Evolutionary conservation across 2,888 invertebrate species (phyloP).

Genomic region (Cancer borealis): DNA sequence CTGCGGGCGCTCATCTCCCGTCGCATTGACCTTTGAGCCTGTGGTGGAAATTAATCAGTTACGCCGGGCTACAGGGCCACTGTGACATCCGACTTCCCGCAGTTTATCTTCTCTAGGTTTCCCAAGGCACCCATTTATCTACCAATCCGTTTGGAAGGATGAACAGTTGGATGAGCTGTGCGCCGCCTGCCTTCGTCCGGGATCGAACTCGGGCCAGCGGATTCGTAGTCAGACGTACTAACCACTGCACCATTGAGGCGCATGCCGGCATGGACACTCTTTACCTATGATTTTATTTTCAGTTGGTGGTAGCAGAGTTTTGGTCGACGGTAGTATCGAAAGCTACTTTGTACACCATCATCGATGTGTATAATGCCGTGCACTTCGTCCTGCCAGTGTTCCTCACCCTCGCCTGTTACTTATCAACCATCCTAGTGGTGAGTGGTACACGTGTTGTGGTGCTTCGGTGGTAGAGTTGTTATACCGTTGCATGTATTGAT

Average conservation of each 20-base stretch:
- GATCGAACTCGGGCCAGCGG: too few relatives aligned
- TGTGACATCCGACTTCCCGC: too few relatives aligned
- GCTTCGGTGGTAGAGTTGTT: background rate
- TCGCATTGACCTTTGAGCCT: too few relatives aligned
- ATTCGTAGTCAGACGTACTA: background rate
- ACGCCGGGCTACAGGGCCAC: too few relatives aligned
- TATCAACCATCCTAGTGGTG: constrained; percentile 46
- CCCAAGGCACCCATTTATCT: too few relatives aligned
- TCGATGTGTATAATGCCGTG: background rate
- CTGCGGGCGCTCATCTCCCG: background rate
- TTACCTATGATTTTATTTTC: background rate
- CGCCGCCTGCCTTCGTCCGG: too few relatives aligned
- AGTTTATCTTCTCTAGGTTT: too few relatives aligned
- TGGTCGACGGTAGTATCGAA: background rate
- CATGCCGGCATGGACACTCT: background rate
- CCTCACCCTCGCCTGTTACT: constrained; percentile 49
- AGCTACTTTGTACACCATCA: background rate
- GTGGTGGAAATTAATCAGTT: too few relatives aligned
- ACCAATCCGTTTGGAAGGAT: too few relatives aligned
- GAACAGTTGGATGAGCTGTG: too few relatives aligned
- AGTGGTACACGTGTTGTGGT: background rate
- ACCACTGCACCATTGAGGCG: background rate
- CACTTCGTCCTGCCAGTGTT: constrained; percentile 48
- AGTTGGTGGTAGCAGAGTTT: background rate
- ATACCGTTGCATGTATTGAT: background rate